These are phyloP conservation scores for Limnephilus rhombicus DNA, from an alignment of 2,888 invertebrate species.

Conservation along the genomic window DNA sequence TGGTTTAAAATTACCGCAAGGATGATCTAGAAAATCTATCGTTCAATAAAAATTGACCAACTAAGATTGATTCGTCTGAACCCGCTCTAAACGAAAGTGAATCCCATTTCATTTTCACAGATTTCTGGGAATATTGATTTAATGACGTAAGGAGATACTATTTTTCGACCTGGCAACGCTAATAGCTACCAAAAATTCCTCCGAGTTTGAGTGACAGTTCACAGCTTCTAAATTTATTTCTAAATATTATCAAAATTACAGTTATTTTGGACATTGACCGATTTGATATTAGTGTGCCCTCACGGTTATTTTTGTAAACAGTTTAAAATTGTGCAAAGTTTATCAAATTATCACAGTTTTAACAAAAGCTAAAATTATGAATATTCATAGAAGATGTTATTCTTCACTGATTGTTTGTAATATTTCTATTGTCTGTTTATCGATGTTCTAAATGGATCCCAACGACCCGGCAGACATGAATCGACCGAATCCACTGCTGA, in stretches of 20 bases:
- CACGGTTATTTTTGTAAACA: background rate
- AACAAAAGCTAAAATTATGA: background rate
- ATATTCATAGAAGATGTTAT: background rate
- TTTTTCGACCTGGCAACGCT: no score
- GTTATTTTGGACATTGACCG: background rate
- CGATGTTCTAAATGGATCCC: slow-evolving; percentile 60
- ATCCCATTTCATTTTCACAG: no score
- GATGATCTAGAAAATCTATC: no score
- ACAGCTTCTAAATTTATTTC: background rate
- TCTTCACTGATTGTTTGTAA: background rate
- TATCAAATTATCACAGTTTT: background rate
- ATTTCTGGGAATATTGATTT: no score
- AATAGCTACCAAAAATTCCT: background rate
- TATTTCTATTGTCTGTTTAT: slow-evolving; percentile 13
- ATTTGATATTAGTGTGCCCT: background rate
- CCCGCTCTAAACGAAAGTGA: no score
- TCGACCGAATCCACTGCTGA: slow-evolving; percentile 75
- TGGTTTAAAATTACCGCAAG: no score
- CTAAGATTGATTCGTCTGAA: no score
- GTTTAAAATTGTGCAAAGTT: background rate
- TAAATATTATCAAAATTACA: background rate
- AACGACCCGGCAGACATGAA: slow-evolving; percentile 57
- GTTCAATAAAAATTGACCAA: no score
- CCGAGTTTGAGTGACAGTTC: background rate
- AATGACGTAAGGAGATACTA: no score